Percentiles rank a stretch among this genome's conserved stretches.
phyloP scores from a whole-genome alignment of 2,888 invertebrate genomes.

The Lithophane ornitopus region DNA sequence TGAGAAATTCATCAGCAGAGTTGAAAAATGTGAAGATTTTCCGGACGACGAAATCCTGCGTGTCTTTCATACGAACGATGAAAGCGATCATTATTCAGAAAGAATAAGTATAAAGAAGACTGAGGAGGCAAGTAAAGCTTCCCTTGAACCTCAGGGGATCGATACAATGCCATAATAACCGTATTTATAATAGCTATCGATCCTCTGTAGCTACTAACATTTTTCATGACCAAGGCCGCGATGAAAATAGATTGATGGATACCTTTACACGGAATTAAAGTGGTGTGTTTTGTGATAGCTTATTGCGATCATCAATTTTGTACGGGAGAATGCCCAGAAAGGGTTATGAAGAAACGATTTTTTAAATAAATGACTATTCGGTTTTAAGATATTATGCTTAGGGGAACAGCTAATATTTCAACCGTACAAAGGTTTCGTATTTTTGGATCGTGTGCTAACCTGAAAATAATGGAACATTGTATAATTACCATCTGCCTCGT shows the following conservation, averaged over 20 bases:
- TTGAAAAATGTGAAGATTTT: conserved; percentile 25
- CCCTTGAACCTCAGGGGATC: conserved; percentile 78
- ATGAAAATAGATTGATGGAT: conserved; percentile 75
- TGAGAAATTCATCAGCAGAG: conserved; percentile 42
- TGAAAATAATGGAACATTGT: conserved; percentile 20
- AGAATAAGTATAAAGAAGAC: conserved; percentile 49
- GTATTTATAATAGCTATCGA: conserved; percentile 71
- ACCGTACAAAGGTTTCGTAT: conserved; percentile 22
- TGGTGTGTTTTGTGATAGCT: conserved; percentile 54
- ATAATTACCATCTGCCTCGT: conserved; percentile 19
- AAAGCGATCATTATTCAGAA: conserved; percentile 56
- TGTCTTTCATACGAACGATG: conserved; percentile 42
- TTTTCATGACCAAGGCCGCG: conserved; percentile 80
- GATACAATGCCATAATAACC: conserved; percentile 70
- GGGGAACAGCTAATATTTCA: conserved; percentile 17
- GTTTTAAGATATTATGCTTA: conserved; percentile 19
- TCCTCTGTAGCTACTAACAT: conserved; percentile 70
- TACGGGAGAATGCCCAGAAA: conserved; percentile 33
- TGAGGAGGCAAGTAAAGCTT: conserved; percentile 66
- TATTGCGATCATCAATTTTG: conserved; percentile 58
- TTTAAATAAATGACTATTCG: conserved; percentile 41
- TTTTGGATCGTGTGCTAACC: conserved; percentile 40
- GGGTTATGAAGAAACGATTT: conserved; percentile 36
- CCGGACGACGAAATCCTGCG: conserved; percentile 43
- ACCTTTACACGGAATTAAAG: conserved; percentile 57